Evolutionary conservation across 2,113 vertebrate genomes (phyloP).

Genomic region (Speoplatyrhinus poulsoni): DNA sequence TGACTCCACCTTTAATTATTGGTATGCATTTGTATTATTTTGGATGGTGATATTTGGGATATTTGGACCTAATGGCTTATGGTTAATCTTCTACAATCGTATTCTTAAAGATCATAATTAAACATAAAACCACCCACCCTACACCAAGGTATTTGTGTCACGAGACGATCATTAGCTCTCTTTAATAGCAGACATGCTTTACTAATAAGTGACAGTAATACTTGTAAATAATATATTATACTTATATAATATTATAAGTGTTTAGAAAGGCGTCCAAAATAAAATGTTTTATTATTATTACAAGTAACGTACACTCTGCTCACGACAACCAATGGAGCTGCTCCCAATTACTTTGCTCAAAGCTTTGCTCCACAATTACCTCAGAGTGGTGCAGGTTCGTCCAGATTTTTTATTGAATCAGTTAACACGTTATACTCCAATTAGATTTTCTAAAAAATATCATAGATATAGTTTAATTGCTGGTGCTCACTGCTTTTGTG

Average conservation of each 20-base stretch:
- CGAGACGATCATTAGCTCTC: conserved; percentile 27
- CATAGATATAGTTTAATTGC: conserved; percentile 10
- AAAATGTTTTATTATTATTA: no score
- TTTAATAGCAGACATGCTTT: conserved; percentile 40
- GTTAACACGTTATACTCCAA: conserved; percentile 19
- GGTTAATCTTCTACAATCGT: no score
- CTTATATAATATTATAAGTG: no score
- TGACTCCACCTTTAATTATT: no score
- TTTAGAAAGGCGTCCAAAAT: no score
- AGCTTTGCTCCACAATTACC: not conserved
- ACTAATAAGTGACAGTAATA: conserved; percentile 37
- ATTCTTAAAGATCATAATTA: not conserved
- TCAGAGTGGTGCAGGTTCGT: conserved; percentile 48
- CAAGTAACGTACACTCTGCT: conserved; percentile 41
- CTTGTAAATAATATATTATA: not conserved
- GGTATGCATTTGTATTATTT: no score
- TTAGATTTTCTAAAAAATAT: conserved; percentile 37
- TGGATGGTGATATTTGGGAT: no score
- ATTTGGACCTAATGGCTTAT: no score
- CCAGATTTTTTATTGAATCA: conserved; percentile 65
- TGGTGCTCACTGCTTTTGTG: no score
- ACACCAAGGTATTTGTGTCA: conserved; percentile 16
- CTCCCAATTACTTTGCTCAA: conserved; percentile 47
- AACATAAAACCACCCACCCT: not conserved
- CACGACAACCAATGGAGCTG: conserved; percentile 66